Base-by-base conservation (phyloP, 2,888 invertebrate species). In the Leptinotarsa peninsularis region DNA sequence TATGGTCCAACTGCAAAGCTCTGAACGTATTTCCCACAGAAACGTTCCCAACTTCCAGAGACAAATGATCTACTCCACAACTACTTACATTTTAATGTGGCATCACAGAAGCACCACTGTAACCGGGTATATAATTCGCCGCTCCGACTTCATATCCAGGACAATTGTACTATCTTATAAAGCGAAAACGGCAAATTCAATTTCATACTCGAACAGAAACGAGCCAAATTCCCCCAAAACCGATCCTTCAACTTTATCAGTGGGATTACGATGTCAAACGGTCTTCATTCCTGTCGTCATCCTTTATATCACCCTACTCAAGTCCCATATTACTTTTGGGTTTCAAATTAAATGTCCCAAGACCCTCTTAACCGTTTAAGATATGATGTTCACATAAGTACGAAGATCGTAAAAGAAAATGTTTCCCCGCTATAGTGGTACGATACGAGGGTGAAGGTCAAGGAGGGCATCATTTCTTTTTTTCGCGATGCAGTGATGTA, bases 341-440 rank as follows among this genome's bases (percentile, higher is more conserved):
- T 72, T 74, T 63, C 54, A 73, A 74, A 74, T 63, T 76, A 74
- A 66, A 76, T 56, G 69, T 60, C 56, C 72, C 54, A 56, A 69
- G 69, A 72, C 56, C 54, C 72, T 72, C 72, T 58, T 71, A 71
- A 63, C 67, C 54, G 33, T 68, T 27, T 58, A 76, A 71, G 71
- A 76, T 68, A 73, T 76, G 68, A 66, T 72, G 72, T 75, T 75
- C 67, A 75, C 72, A 75, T 72, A 68, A 75, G 75, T 72, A 72
- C 66, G 72, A 66, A 54, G 72, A 49, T 60, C 75, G 60, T 75
- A 54, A 75, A 75, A 54, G 75, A 68, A 68, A 72, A 75, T 33
- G 63, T 63, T 63, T 33, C 3, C 10, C 3, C n/a, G 33, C n/a
- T 33, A 43, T 33, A 33, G 63, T 63, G 63, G 33, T 14, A 33